Base-by-base conservation (phyloP, 53 echinoderm and acorn worm species). In the Arbacia lixula region DNA sequence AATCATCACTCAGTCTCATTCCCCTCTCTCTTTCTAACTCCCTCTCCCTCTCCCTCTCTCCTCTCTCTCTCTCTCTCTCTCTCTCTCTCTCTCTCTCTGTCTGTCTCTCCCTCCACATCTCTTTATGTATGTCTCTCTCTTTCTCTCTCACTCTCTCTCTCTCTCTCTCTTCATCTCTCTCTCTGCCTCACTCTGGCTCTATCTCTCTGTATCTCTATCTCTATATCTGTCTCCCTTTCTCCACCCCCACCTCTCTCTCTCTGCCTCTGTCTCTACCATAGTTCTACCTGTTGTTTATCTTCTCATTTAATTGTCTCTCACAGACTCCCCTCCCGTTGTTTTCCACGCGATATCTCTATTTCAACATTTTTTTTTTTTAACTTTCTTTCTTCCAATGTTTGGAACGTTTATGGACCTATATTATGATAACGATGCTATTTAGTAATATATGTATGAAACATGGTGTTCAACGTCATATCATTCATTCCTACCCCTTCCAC, bases 1-100 rank as follows among this genome's bases (percentile, higher is more conserved):
- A 51, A 52, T 73, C 73, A 73, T 73, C 73, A 73, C 51, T 73
- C 73, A 73, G 32, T 73, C 73, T 32, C 46, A 30, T 28, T 5
- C 49, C 58, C n/a, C 22, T 73, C 53, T 1, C 29, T 33, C 46
- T 49, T 43, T 42, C 38, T 3, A 66, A 25, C 10, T 25, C 29
- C 11, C 6, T 16, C 53, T n/a, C 73, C 19, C 73, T n/a, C 53
- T 43, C 26, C 31, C n/a, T 16, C 8, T 29, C 17, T 21, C 5
- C 73, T 0, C 33, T 14, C 5, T 8, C 51, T 2, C 3, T 25
- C 1, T 29, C 6, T 30, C 29, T 28, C 26, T 64, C 6, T 30
- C 26, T 2, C 12, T 30, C 29, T 27, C 20, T 64, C 4, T 30
- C 4, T 32, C 4, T 17, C 9, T 20, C 19, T 58, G 12, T 58